Base-by-base conservation (phyloP, 2,888 invertebrate species). In the Lamellibrachia columna region DNA sequence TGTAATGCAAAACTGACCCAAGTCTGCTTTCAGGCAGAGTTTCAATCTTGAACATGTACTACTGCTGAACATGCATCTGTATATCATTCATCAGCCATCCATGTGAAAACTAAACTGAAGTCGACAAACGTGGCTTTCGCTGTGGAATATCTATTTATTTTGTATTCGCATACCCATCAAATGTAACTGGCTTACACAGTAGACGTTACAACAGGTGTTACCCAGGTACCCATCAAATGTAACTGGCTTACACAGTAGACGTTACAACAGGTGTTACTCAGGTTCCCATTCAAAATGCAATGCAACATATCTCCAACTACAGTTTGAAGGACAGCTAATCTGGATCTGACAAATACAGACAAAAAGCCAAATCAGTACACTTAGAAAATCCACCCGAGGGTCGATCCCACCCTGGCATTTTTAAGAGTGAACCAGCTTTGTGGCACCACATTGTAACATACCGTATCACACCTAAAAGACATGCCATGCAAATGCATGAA, bases 291-390 rank as follows among this genome's bases (percentile, higher is more conserved):
- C n/a, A 3, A 75, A 75, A 75, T 75, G 75, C 75, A 75, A 22
- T 75, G 75, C 75, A 1, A 75, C 75, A 75, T n/a, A 75, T 22
- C 75, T 75, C 75, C 75, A 75, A 15, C 22, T 75, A 75, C 75
- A 75, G 75, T 22, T 75, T 75, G 22, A 75, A 4, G 75, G 75
- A 75, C 75, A 75, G 75, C 75, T 0, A 11, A 75, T 75, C 75
- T 75, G 75, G 22, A 75, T 11, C 22, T 22, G 75, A 75, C 3
- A 60, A 15, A 75, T n/a, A 75, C 75, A 75, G 75, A 75, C 75
- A 75, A 75, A 75, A 75, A 75, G 75, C 75, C 75, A 75, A 75
- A 75, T 75, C n/a, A 75, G 75, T 75, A 75, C 75, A n/a, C 75
- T 75, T 75, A 75, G 75, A 75, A 75, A 75, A 75, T 15, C 75